These are phyloP conservation scores for Alectura lathami DNA, from an alignment of 2,113 vertebrate genomes.

Conservation along the genomic window DNA sequence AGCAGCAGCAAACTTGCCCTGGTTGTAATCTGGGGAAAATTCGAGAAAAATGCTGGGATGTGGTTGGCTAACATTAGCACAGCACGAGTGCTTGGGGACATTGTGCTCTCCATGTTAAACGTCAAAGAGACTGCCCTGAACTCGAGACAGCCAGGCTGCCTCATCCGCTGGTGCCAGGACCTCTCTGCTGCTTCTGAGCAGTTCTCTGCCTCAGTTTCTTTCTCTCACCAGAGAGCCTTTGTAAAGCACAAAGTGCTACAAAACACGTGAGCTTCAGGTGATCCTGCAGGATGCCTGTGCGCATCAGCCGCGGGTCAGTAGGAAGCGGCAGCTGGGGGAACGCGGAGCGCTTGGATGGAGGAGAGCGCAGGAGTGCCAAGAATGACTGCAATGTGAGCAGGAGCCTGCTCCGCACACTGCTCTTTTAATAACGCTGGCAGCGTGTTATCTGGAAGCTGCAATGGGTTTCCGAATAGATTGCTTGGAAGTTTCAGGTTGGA, in stretches of 20 bases:
- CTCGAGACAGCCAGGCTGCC: not conserved
- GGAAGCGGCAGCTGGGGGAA: not conserved
- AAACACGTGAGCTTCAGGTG: not conserved
- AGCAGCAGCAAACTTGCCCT: slow-evolving; percentile 33
- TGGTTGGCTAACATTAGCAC: not conserved
- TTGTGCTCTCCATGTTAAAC: not conserved
- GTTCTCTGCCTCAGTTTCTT: not conserved
- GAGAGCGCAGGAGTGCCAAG: slow-evolving; percentile 9
- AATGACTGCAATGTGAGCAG: slow-evolving; percentile 28
- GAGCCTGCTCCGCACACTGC: not conserved
- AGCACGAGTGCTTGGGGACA: not conserved
- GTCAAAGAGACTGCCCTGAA: not conserved
- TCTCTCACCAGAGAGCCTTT: not conserved
- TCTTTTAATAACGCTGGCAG: slow-evolving; percentile 50
- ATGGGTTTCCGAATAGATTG: slow-evolving; percentile 33
- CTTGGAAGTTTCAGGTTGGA: slow-evolving; percentile 44
- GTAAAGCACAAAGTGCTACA: not conserved
- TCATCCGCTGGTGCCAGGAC: not conserved
- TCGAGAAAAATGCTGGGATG: not conserved
- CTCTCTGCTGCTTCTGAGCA: rapidly evolving
- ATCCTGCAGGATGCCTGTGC: not conserved
- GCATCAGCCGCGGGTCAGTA: rapidly evolving
- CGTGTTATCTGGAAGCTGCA: not conserved
- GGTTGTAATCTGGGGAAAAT: slow-evolving; percentile 57
- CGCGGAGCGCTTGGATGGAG: not conserved